These are phyloP conservation scores for Drosophila recens DNA, from an alignment of 2,888 invertebrate species.

Conservation along the genomic window DNA sequence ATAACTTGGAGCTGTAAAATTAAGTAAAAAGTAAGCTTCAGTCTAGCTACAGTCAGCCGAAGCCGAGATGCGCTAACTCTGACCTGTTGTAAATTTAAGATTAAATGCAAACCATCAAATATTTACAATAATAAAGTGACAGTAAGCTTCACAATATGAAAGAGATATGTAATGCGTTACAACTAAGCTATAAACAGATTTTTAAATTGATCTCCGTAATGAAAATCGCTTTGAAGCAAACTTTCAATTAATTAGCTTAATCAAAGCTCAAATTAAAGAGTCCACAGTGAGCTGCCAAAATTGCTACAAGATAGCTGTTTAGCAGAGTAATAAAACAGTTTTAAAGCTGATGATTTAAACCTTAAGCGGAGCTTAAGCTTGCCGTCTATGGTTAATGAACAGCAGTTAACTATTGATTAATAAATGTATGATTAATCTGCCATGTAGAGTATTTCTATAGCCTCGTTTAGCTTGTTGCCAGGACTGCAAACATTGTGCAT, in stretches of 20 bases:
- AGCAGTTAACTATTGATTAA: background rate
- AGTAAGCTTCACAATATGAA: no score
- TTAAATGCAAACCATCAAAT: no score
- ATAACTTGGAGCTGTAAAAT: background rate
- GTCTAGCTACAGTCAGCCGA: background rate
- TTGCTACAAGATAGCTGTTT: background rate
- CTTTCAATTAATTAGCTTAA: no score
- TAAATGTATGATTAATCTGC: background rate
- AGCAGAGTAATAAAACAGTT: background rate
- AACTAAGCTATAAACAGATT: no score
- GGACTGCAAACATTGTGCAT: conserved; percentile 11
- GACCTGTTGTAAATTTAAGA: no score
- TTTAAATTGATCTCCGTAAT: no score
- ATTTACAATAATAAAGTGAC: no score
- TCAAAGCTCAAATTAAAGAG: no score
- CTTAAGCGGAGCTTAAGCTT: background rate
- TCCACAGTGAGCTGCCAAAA: no score
- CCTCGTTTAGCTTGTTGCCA: background rate
- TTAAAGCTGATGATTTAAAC: background rate
- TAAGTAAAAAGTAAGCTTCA: background rate
- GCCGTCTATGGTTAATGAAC: background rate
- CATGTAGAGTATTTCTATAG: conserved; percentile 13
- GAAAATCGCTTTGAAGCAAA: no score
- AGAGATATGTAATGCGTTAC: no score
- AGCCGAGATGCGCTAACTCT: background rate